A percentile compares a stretch with the other conserved stretches of the same genome.
phyloP scores from a whole-genome alignment of 1,140 invertebrate species.

The Drosophila erecta region DNA sequence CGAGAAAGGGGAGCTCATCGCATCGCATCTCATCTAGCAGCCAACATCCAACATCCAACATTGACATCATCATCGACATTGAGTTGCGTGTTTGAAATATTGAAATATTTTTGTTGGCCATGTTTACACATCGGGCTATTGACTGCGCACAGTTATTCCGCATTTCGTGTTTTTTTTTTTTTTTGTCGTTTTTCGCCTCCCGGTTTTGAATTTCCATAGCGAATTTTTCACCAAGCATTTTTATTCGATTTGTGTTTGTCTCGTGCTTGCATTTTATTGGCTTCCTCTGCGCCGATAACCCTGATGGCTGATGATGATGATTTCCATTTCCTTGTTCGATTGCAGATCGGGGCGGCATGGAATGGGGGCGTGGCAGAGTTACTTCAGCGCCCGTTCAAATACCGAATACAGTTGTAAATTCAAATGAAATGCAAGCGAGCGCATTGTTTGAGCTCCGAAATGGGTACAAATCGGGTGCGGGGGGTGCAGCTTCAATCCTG shows the following conservation, averaged over 20 bases:
- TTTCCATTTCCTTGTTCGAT: conserved; percentile 56
- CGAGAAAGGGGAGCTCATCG: conserved; percentile 17
- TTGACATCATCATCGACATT: conserved; percentile 33
- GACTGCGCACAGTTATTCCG: conserved; percentile 57
- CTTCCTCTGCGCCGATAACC: conserved; percentile 25
- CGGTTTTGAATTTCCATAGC: conserved; percentile 39
- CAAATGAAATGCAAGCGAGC: conserved; percentile 79
- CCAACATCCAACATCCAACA: conserved; percentile 31
- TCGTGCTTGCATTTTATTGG: conserved; percentile 39
- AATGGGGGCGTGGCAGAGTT: conserved; percentile 34
- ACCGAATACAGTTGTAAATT: conserved; percentile 79
- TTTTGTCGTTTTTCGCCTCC: background rate
- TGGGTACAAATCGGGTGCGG: background rate
- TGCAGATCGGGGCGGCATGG: conserved; percentile 1
- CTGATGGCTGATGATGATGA: conserved; percentile 50
- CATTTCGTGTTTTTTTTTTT: conserved; percentile 4
- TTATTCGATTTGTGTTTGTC: conserved; percentile 70
- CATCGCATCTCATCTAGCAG: conserved; percentile 1
- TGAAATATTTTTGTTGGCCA: conserved; percentile 64
- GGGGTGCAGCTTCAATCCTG: conserved; percentile 25
- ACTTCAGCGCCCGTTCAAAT: conserved; percentile 53
- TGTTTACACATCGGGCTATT: conserved; percentile 76
- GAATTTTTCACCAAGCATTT: conserved; percentile 64
- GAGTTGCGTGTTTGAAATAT: conserved; percentile 70
- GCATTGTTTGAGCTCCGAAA: conserved; percentile 60